These are phyloP conservation scores for Acholoe squamosa DNA, from an alignment of 2,888 invertebrate species.

Conservation along the genomic window DNA sequence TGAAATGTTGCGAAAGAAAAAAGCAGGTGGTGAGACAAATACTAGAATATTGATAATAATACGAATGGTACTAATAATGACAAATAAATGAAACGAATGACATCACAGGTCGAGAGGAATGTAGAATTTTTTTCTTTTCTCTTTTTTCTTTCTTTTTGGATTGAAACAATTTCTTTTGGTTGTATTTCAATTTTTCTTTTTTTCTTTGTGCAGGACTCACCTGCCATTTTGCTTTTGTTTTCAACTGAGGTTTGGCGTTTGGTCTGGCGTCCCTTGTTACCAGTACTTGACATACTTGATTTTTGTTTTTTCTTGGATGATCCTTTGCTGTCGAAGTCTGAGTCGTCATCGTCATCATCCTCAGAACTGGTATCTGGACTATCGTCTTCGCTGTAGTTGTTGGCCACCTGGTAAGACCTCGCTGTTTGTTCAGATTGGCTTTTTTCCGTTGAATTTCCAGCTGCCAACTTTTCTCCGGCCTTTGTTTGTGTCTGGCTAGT, in stretches of 20 bases:
- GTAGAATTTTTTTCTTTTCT: background rate
- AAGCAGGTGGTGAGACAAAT: conserved; percentile 57
- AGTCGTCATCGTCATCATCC: conserved; percentile 34
- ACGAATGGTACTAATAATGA: background rate
- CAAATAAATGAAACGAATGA: conserved; percentile 25
- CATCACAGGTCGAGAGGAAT: background rate
- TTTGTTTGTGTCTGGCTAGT: background rate
- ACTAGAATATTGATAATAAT: background rate
- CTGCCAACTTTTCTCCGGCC: background rate
- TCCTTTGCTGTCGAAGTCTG: background rate
- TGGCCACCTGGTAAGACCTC: background rate
- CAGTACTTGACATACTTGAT: conserved; percentile 57
- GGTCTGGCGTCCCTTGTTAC: conserved; percentile 68
- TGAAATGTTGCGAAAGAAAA: conserved; percentile 58
- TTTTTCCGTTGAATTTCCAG: background rate
- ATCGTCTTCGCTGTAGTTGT: conserved; percentile 57
- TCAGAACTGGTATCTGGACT: conserved; percentile 50
- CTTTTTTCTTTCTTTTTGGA: conserved; percentile 7
- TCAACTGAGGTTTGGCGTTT: conserved; percentile 74
- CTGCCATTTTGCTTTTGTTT: conserved; percentile 76
- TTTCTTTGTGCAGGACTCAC: conserved; percentile 67
- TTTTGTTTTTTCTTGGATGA: conserved; percentile 31
- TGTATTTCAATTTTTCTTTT: background rate
- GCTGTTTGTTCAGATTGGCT: background rate
- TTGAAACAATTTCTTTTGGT: background rate